These are phyloP conservation scores for Psephotus haematonotus DNA, from an alignment of 2,113 vertebrate species.

Conservation along the genomic window DNA sequence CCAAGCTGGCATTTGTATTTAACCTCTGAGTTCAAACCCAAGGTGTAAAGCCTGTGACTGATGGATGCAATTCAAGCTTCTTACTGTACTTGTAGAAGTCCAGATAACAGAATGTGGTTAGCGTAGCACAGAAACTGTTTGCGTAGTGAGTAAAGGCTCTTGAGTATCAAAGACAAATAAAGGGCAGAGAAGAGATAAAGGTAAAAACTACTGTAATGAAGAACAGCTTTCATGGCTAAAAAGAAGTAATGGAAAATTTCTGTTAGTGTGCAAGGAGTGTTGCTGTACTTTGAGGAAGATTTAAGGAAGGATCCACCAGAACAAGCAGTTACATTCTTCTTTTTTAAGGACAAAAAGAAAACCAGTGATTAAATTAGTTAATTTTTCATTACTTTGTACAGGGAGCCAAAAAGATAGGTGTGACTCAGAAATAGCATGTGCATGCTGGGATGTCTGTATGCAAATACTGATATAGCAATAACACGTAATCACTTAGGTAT, in stretches of 20 bases:
- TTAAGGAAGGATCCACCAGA: not conserved
- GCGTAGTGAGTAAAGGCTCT: slow-evolving; percentile 13
- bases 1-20: not conserved
- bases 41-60: not conserved
- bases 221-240: not conserved
- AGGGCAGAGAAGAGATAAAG: slow-evolving; percentile 11
- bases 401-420: not conserved
- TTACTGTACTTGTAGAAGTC: not conserved
- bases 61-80: not conserved
- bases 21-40: not conserved
- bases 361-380: not conserved
- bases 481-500: not conserved
- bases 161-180: slow-evolving; percentile 30
- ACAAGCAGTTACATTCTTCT: not conserved
- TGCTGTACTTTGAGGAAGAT: not conserved
- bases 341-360: not conserved
- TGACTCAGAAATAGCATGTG: not conserved
- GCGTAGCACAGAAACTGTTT: not conserved
- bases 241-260: not conserved
- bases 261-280: not conserved
- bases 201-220: not conserved
- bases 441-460: not conserved
- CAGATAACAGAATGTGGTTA: not conserved
- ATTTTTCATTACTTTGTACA: not conserved
- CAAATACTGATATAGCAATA: not conserved